Base-by-base conservation (phyloP, 2,888 invertebrate species). In the Syritta pipiens region DNA sequence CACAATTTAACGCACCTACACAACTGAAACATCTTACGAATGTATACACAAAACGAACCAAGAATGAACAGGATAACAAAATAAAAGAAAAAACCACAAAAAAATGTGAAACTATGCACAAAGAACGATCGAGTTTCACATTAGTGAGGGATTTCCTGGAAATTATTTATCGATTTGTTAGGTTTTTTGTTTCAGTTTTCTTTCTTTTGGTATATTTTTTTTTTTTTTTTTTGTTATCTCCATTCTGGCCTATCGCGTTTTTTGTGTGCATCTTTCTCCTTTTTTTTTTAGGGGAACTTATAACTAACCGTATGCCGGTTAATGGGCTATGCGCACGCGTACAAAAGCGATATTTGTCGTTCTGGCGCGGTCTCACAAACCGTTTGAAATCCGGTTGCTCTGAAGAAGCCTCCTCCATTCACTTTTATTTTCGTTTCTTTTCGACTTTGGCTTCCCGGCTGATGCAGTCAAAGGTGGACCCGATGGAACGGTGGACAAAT, bases 351-450 rank as follows among this genome's bases (percentile, higher is more conserved):
- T 69, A 26, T 67, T 51, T 62, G 40, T 51, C 35, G 22, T 49
- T 35, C 12, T 67, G 51, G 10, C 40, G 44, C 28, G 6, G 2
- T n/a, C n/a, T n/a, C n/a, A n/a, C 28, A 30, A n/a, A 44, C 22
- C 17, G 20, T 69, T 83, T 44, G 69, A 83, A n/a, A n/a, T 82
- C 81, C 77, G 79, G 81, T 83, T 84, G 83, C n/a, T n/a, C n/a
- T n/a, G n/a, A n/a, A n/a, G n/a, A n/a, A n/a, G n/a, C n/a, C n/a
- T n/a, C n/a, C n/a, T 81, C 82, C 82, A 84, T 68, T 77, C 79
- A 57, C 44, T 40, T 24, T 37, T 24, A 7, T 63, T 55, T 57
- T 65, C 49, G 35, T 65, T 32, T 65, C 53, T 57, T 26, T 68
- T n/a, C n/a, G n/a, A n/a, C n/a, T n/a, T n/a, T n/a, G n/a, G n/a